Base-by-base conservation (phyloP, 1,140 invertebrate genomes). In the Catajapyx aquilonaris region DNA sequence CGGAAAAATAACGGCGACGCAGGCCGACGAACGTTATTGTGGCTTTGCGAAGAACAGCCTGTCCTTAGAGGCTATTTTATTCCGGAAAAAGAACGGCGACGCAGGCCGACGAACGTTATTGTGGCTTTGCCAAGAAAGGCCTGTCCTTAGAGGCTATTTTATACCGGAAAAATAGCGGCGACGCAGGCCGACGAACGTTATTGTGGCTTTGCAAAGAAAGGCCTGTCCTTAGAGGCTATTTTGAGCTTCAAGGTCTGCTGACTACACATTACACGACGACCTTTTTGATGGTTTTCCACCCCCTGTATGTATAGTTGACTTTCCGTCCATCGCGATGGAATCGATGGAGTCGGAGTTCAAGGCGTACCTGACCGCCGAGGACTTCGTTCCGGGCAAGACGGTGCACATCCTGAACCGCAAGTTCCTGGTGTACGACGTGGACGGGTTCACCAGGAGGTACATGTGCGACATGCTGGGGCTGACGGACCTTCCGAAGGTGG, bases 361-460 rank as follows among this genome's bases (percentile, higher is more conserved):
- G 0, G 69, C 81, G 48, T 85, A 73, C 50, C 83, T 79, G 49
- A 59, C 67, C 30, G 73, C 79, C 2, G 62, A 59, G 49, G 81
- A 90, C 59, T 71, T 90, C 30, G 61, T 61, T 41, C 67, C 61
- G 15, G 62, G 61, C 20, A 46, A 56, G 45, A 54, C 52, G 15
- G 46, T 62, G 3, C 41, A 13, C 16, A 10, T 13, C 11, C 13
- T 4, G 20, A 18, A 9, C 33, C 43, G 58, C 32, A 60, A 68
- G 21, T 78, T 87, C 52, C 56, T 84, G 1, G 53, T 90, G 2
- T 76, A 69, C 42, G 77, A 86, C 50, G 81, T 78, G 47, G 81
- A 86, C 48, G 46, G 62, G 5, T 83, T 78, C 49, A 87, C 83
- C 0, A 67, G 81, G 48, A 69, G 68, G 39, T 87, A 79, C 52